Evolutionary conservation across 2,113 vertebrate genomes (phyloP), one percentile per base, ranked within the genome.

Genomic region (Morone saxatilis): DNA sequence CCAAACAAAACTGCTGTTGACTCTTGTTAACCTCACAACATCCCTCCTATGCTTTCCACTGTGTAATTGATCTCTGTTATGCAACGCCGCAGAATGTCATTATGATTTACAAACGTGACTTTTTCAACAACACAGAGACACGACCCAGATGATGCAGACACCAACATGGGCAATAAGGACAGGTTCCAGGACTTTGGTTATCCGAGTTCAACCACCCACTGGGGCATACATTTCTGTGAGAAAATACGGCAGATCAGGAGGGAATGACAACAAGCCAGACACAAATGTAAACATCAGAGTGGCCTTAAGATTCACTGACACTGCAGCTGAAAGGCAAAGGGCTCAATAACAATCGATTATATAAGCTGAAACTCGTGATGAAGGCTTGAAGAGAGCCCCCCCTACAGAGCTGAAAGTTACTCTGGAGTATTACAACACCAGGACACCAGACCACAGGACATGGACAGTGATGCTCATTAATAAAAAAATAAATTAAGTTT

Each of bases 11-110:
- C n/a, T n/a, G 38, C 7, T 47, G 61, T 71, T 40, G 43, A 38
- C 48, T 38, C 40, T 53, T 53, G 71, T 66, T 75, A 59, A 86
- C 68, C 65, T 88, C 68, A 68, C 74, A 48, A 62, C 61, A 74
- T 20, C 75, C 80, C 54, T 79, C 62, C 66, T n/a, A 57, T 77
- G 63, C 31, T 85, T 73, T 83, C 57, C 60, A 4, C 67, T 78
- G 71, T 70, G 82, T 8, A 40, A 92, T 83, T 60, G 75, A 89
- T 80, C 76, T 79, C 38, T 43, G 67, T 92, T 93, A 91, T 51
- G 75, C 78, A 93, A 91, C 83, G 72, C 61, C 4, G 22, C 71
- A 51, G 71, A 61, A n/a, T 36, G 53, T 57, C 81, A 84, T 71
- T 69, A 71, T 41, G 41, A 50, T 1, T n/a, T 36, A 78, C 45